phyloP scores from a whole-genome alignment of 2,888 invertebrate genomes.

The Sinopyrophorus schimmeli region DNA sequence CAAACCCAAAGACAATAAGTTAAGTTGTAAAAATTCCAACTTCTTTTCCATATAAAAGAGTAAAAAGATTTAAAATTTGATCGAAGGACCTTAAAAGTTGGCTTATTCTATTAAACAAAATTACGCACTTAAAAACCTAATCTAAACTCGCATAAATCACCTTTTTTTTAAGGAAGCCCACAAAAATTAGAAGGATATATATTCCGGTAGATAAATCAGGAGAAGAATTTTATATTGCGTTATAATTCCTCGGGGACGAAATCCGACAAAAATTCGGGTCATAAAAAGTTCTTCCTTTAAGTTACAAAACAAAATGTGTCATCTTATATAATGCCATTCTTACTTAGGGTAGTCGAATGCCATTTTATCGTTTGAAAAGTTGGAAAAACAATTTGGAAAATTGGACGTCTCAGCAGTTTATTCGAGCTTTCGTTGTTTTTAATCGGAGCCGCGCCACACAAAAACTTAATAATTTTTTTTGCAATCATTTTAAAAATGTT shows the following conservation, averaged over 20 bases:
- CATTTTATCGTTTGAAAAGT: too few relatives aligned
- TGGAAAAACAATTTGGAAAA: too few relatives aligned
- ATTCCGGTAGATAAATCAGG: conserved; percentile 25
- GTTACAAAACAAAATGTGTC: conserved; percentile 29
- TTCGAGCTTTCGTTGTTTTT: too few relatives aligned
- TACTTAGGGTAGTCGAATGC: too few relatives aligned
- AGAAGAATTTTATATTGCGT: conserved; percentile 28
- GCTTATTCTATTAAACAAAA: conserved; percentile 18
- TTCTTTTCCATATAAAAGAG: too few relatives aligned
- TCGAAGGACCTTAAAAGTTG: not conserved
- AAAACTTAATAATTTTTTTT: too few relatives aligned
- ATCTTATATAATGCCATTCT: conserved; percentile 25
- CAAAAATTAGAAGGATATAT: conserved; percentile 27
- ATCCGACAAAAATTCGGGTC: conserved; percentile 23
- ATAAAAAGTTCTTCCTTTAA: conserved; percentile 25
- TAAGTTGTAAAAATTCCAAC: too few relatives aligned
- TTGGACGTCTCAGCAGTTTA: too few relatives aligned
- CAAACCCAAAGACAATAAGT: too few relatives aligned
- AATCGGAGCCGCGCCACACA: too few relatives aligned
- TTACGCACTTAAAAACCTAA: conserved; percentile 19
- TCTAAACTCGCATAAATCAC: conserved; percentile 24
- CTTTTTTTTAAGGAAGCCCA: conserved; percentile 25
- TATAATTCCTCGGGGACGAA: conserved; percentile 27
- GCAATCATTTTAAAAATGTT: too few relatives aligned
- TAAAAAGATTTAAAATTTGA: too few relatives aligned